Conservation (phyloP, 2,888 invertebrate species). For the Notocelia uddmanniana region DNA sequence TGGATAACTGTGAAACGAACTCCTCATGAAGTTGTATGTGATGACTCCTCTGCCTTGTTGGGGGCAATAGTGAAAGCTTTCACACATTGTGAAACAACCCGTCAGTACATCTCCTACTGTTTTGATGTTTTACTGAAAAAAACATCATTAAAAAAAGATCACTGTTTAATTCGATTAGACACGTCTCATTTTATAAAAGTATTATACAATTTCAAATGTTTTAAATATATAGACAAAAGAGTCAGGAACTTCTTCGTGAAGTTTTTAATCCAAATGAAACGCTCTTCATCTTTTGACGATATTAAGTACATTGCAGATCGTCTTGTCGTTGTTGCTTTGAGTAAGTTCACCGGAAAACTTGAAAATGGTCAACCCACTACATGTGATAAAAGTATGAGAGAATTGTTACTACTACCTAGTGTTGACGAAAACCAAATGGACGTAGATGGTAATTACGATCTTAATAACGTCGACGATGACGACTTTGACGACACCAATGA, state of each 20-base stretch:
- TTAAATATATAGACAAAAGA: not conserved
- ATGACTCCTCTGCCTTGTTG: not conserved
- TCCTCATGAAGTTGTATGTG: not conserved
- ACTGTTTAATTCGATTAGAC: not conserved
- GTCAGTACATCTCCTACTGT: conserved; percentile 1
- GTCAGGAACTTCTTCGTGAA: not conserved
- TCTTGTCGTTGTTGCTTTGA: not conserved
- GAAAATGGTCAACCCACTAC: not conserved
- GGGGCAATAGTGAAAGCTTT: not conserved
- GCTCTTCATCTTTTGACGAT: too few relatives aligned
- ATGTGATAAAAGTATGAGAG: not conserved
- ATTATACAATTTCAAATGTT: not conserved
- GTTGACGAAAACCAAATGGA: not conserved
- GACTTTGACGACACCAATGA: not conserved
- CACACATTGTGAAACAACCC: not conserved
- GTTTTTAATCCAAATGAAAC: too few relatives aligned
- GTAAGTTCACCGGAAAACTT: not conserved
- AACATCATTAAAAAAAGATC: not conserved
- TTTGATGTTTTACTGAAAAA: not conserved
- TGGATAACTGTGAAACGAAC: not conserved
- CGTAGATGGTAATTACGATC: not conserved
- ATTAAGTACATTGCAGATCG: too few relatives aligned
- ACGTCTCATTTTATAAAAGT: not conserved
- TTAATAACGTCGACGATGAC: not conserved
- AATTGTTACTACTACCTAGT: not conserved